Evolutionary conservation across 2,888 invertebrate genomes (phyloP).

Genomic region (Plutella xylostella): DNA sequence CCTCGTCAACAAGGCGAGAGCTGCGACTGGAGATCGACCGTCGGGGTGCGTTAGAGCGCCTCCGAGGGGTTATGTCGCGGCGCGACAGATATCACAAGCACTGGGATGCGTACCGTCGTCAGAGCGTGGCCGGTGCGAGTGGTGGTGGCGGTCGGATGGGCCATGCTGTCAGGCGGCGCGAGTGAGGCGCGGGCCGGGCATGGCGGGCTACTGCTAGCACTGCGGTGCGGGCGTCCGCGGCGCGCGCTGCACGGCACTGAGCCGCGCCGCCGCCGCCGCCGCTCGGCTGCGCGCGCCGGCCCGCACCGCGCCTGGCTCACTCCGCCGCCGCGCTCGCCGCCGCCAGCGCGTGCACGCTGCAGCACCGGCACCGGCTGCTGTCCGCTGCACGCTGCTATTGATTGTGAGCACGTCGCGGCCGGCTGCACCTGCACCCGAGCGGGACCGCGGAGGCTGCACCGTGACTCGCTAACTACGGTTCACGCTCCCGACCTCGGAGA

Average conservation of each 20-base stretch:
- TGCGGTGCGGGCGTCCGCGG: slow-evolving; percentile 68
- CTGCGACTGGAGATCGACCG: slow-evolving; percentile 8
- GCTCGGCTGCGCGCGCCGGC: slow-evolving; percentile 14
- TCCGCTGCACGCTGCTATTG: not conserved
- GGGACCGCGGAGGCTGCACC: not conserved
- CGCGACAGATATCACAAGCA: not conserved
- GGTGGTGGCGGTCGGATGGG: slow-evolving; percentile 66
- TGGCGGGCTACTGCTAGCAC: slow-evolving; percentile 67
- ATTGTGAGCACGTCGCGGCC: not conserved
- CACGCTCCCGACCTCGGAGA: too few relatives aligned
- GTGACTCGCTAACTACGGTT: too few relatives aligned
- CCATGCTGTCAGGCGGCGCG: slow-evolving; percentile 70
- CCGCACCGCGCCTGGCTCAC: slow-evolving; percentile 23
- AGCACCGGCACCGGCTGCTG: slow-evolving; percentile 34
- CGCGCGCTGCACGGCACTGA: slow-evolving; percentile 67
- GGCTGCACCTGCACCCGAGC: not conserved
- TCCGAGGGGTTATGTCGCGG: slow-evolving; percentile 3
- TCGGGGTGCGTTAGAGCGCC: not conserved
- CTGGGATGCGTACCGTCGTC: slow-evolving; percentile 61
- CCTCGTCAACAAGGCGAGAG: slow-evolving; percentile 13
- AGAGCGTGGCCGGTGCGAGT: slow-evolving; percentile 66
- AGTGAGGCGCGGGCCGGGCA: slow-evolving; percentile 67
- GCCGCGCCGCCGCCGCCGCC: slow-evolving; percentile 47
- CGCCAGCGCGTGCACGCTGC: slow-evolving; percentile 24
- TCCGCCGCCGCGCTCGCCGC: slow-evolving; percentile 15